phyloP scores from a whole-genome alignment of 2,797 vertebrate species.

The Notamacropus eugenii region DNA sequence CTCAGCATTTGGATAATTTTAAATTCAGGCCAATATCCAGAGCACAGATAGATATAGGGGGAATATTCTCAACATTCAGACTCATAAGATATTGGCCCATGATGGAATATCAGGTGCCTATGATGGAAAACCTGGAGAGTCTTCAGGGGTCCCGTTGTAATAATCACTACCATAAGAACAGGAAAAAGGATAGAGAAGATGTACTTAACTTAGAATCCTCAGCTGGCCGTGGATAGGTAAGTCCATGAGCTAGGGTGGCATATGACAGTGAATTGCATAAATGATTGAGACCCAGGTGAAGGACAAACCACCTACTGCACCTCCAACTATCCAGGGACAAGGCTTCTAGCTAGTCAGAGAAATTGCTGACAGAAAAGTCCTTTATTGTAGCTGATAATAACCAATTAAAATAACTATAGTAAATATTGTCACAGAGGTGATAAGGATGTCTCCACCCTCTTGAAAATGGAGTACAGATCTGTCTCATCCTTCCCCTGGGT shows the following conservation, averaged over 20 bases:
- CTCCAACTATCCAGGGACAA: neutral
- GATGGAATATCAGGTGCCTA: neutral
- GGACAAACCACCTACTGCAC: neutral
- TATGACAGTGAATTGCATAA: neutral
- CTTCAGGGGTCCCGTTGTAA: neutral
- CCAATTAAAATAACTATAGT: neutral
- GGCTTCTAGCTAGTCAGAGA: neutral
- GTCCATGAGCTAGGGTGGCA: neutral
- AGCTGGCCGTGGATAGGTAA: neutral
- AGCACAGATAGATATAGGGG: neutral
- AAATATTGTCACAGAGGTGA: neutral
- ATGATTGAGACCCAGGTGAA: neutral
- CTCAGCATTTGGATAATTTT: constrained; percentile 11
- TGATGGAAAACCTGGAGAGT: neutral
- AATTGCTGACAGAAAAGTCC: neutral
- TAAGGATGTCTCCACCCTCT: neutral
- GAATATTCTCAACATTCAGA: constrained; percentile 11
- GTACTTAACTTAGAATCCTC: neutral
- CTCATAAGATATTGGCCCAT: neutral
- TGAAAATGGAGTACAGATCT: neutral
- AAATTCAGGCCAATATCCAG: neutral
- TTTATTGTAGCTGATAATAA: neutral
- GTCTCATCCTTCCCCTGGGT: neutral
- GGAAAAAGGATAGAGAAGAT: neutral
- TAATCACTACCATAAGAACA: neutral